Base-by-base conservation (phyloP, 2,888 invertebrate species). In the Torymus auratus region DNA sequence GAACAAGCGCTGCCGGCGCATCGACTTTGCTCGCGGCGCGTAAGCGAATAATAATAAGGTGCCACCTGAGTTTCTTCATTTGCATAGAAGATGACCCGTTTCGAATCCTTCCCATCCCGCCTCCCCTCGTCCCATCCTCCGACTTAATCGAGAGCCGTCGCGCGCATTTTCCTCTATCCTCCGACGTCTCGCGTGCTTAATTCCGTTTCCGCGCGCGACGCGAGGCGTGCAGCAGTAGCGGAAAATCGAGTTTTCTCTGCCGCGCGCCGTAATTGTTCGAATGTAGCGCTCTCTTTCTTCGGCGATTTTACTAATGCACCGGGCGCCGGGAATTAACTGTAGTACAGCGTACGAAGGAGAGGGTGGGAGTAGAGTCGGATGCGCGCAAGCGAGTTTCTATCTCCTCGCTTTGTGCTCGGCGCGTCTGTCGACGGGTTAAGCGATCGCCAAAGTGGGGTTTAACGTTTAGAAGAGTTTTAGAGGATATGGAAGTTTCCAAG, bases 61-160 rank as follows among this genome's bases (percentile, higher is more conserved):
- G 83, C 84, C 84, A 85, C 84, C 86, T 81, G 84, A 85, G 85
- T 87, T 86, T 85, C 86, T 84, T 83, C 85, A 86, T 87, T 87
- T 87, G 85, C 86, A 87, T 87, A 85, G 83, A 28, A 81, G 83
- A 86, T 86, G 84, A 86, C 85, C 85, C 85, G 84, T 84, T 85
- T 85, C 83, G 84, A 83, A 83, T 83, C 80, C 73, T 78, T 82
- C 56, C 53, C 5, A 11, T 56, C 28, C 23, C 14, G 2, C 28
- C 28, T 28, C 3, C 28, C 20, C 20, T 20, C 20, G 20, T 2
- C 5, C 10, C n/a, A 2, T 2, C n/a, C 11, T 41, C 14, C 52
- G 41, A 50, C 61, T 69, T 61, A 68, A 71, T 71, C 78, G 68
- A 55, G 67, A 58, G 28, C 28, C 28, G 28, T 28, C 20, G 17